phyloP scores from a whole-genome alignment of 2,888 invertebrate species.

The Odontocolon sp. region DNA sequence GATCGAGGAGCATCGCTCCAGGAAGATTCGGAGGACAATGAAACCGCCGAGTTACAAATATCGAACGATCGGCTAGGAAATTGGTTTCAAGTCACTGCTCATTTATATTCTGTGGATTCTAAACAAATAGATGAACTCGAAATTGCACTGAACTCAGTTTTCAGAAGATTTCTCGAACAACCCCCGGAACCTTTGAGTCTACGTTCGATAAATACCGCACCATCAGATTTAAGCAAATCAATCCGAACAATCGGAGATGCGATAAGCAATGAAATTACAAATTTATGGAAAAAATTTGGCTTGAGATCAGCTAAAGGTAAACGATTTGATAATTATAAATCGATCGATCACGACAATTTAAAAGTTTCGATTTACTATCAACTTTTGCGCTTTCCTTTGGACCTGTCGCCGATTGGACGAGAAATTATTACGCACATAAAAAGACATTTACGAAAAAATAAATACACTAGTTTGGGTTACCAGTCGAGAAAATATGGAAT shows the following conservation, averaged over 20 bases:
- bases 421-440: not conserved
- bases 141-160: not conserved
- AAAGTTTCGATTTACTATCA: slow-evolving; percentile 37
- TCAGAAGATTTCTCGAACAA: slow-evolving; percentile 29
- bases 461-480: slow-evolving; percentile 51
- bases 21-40: too few relatives aligned
- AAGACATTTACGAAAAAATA: slow-evolving; percentile 5
- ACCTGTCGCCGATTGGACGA: slow-evolving; percentile 14
- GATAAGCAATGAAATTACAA: slow-evolving; percentile 26
- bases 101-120: too few relatives aligned
- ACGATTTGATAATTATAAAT: not conserved
- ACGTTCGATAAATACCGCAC: not conserved
- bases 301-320: not conserved
- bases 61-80: too few relatives aligned
- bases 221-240: not conserved
- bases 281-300: slow-evolving; percentile 9
- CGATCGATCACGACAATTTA: not conserved
- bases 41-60: too few relatives aligned
- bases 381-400: slow-evolving; percentile 41
- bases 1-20: too few relatives aligned
- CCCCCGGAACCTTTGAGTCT: slow-evolving; percentile 20
- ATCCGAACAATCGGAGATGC: slow-evolving; percentile 29
- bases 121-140: slow-evolving; percentile 30
- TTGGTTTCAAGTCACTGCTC: too few relatives aligned
- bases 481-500: slow-evolving; percentile 11